Conservation (phyloP, 2,888 invertebrate genomes). For the Brachyopa scutellaris region DNA sequence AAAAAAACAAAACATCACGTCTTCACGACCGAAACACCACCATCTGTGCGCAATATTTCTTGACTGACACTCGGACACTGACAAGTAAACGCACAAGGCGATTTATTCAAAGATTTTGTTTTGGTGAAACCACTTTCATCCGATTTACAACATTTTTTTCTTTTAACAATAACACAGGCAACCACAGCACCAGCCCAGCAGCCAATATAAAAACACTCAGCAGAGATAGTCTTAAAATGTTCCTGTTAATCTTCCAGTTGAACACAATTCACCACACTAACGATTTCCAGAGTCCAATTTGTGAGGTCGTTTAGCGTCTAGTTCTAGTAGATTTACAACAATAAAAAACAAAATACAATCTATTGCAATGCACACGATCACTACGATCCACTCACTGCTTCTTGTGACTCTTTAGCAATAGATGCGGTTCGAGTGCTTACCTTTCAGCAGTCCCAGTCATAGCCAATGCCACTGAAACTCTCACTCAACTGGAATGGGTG, state of each 20-base stretch:
- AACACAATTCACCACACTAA: slow-evolving; percentile 36
- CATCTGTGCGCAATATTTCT: slow-evolving; percentile 60
- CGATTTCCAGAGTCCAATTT: slow-evolving; percentile 25
- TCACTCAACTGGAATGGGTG: slow-evolving; percentile 60
- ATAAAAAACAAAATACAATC: background rate
- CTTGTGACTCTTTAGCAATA: slow-evolving; percentile 11
- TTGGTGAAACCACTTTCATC: slow-evolving; percentile 59
- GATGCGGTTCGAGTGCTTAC: slow-evolving; percentile 14
- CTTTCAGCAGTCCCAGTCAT: no score
- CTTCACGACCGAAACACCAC: slow-evolving; percentile 29
- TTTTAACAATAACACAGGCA: background rate
- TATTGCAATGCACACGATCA: slow-evolving; percentile 3
- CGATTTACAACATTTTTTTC: slow-evolving; percentile 38
- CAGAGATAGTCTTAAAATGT: background rate
- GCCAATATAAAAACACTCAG: background rate
- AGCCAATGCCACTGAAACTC: slow-evolving; percentile 1
- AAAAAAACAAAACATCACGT: slow-evolving; percentile 19
- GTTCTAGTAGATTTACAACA: no score
- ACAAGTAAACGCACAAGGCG: slow-evolving; percentile 53
- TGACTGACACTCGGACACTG: slow-evolving; percentile 48
- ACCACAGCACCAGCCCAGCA: background rate
- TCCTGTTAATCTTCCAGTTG: slow-evolving; percentile 49
- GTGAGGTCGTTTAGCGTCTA: slow-evolving; percentile 11
- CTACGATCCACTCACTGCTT: background rate
- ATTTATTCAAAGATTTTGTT: slow-evolving; percentile 40